Percentiles rank a stretch among this genome's conserved stretches.
These are phyloP conservation scores for Triplophysa dalaica DNA, from an alignment of 2,113 vertebrate species.

Conservation along the genomic window DNA sequence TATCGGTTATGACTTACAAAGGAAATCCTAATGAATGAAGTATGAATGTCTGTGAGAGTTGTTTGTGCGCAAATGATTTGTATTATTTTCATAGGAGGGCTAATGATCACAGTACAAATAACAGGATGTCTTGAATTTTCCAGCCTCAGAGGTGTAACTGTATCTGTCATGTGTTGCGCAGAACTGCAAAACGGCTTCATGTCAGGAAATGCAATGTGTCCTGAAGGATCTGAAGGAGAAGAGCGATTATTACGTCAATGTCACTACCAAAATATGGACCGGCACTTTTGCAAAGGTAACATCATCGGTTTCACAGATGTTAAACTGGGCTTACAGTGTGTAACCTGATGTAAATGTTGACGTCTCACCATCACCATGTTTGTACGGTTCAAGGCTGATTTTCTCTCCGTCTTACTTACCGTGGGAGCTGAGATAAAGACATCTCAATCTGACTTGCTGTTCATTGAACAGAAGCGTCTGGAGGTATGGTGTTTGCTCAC, in stretches of 20 bases:
- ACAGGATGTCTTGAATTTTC: conserved; percentile 24
- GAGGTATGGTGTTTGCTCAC: conserved; percentile 62
- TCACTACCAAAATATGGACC: conserved; percentile 82
- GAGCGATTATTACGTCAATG: conserved; percentile 75
- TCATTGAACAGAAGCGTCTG: conserved; percentile 73
- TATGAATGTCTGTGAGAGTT: background rate
- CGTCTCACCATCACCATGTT: too few relatives aligned
- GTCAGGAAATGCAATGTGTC: conserved; percentile 72
- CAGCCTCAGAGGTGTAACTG: background rate
- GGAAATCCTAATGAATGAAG: background rate
- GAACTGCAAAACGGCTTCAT: conserved; percentile 76
- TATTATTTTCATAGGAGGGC: background rate
- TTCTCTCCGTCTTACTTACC: conserved; percentile 74
- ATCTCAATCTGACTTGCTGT: conserved; percentile 74
- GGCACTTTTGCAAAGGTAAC: conserved; percentile 80
- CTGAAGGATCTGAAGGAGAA: conserved; percentile 73
- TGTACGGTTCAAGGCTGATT: conserved; percentile 67
- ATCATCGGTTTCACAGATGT: conserved; percentile 38
- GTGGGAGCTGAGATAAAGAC: conserved; percentile 74
- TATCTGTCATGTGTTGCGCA: conserved; percentile 56
- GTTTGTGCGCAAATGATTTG: background rate
- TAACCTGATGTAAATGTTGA: background rate
- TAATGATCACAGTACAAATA: conserved; percentile 8
- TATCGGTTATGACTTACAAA: background rate
- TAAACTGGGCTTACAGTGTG: background rate